phyloP scores from a whole-genome alignment of 2,797 vertebrate genomes.

The Syngnathus rostellatus region DNA sequence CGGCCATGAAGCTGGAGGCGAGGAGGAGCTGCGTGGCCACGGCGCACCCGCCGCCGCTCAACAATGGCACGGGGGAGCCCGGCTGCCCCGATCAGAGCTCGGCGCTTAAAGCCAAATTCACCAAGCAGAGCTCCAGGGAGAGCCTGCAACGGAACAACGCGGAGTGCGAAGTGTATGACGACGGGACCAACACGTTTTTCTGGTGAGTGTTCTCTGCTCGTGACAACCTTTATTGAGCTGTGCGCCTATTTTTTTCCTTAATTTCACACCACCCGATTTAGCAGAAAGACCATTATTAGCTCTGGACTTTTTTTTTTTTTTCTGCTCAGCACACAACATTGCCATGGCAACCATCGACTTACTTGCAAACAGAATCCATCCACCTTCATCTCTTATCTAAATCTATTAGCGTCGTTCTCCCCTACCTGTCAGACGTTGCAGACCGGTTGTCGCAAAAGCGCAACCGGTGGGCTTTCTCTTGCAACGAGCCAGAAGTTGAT shows the following conservation, averaged over 20 bases:
- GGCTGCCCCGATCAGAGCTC: conserved; percentile 29
- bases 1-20: conserved; percentile 51
- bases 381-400: too few relatives aligned
- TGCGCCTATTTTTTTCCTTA: not conserved
- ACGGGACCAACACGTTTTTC: conserved; percentile 98
- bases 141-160: conserved; percentile 68
- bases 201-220: conserved; percentile 71
- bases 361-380: too few relatives aligned
- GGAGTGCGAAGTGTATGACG: conserved; percentile 90
- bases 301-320: too few relatives aligned
- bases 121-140: conserved; percentile 58
- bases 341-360: too few relatives aligned
- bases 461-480: too few relatives aligned
- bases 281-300: too few relatives aligned
- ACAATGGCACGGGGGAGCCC: conserved; percentile 44
- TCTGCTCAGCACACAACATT: too few relatives aligned
- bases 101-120: conserved; percentile 36
- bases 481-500: too few relatives aligned
- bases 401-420: too few relatives aligned
- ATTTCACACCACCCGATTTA: not conserved
- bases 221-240: conserved; percentile 9
- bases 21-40: conserved; percentile 48
- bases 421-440: too few relatives aligned
- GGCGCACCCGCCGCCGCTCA: conserved; percentile 30
- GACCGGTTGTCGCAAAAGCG: too few relatives aligned